Base-by-base conservation (phyloP, 2,888 invertebrate species). In the Lydus trimaculatus region DNA sequence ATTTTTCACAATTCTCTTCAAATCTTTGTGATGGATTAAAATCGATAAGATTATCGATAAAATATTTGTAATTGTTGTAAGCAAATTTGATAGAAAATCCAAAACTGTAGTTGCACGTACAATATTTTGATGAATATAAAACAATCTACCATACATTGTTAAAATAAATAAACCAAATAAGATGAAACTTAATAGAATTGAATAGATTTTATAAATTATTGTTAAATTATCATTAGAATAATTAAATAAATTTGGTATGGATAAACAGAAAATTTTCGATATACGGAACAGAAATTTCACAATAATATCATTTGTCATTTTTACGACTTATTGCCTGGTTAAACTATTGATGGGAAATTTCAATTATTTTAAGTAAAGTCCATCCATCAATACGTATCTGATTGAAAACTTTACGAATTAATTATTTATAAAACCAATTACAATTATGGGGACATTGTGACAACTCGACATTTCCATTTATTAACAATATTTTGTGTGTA, bases 211-310 rank as follows among this genome's bases (percentile, higher is more conserved):
- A 31, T 64, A 67, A 25, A 33, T 31, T 6, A 67, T 58, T 8
- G 64, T 20, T 64, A 67, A n/a, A n/a, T n/a, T n/a, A 5, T 64
- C 67, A 31, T 52, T 15, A 31, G 64, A 67, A 56, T 28, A 3
- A 28, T 60, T 63, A 13, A 43, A 67, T 17, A 64, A 61, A 67
- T 67, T 48, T 20, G 67, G 67, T 17, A 64, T n/a, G 25, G 64
- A 33, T 33, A 67, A 28, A 33, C 63, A 31, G 1, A 59, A 13
- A 20, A 59, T 15, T 52, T 31, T 5, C 17, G 60, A 64, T 60
- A 67, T 17, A 17, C 25, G 9, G 6, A 56, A 60, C 2, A 67
- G 25, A 1, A 67, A 23, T 52, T 17, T 11, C 0, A 20, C n/a
- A 56, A 25, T 33, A 28, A 33, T 56, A 63, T n/a, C n/a, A n/a